A percentile compares a stretch with the other conserved stretches of the same genome.
Conservation (phyloP, 2,888 invertebrate species). For the Trichopria drosophilae region DNA sequence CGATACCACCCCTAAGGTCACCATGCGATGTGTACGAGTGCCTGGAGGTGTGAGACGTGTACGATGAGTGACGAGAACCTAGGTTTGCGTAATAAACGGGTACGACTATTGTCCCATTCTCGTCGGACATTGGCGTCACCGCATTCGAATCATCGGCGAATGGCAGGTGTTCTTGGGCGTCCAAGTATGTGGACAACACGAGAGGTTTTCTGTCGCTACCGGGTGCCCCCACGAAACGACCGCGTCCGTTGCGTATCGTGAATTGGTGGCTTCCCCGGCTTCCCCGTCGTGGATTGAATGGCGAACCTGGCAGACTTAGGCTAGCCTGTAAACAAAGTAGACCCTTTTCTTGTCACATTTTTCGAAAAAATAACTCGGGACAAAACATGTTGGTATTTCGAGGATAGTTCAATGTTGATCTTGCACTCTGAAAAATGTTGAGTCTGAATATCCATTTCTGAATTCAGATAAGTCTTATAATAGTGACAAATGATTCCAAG, state of each 20-base stretch:
- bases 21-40: constrained; percentile 94
- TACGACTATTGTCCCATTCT: constrained; percentile 92
- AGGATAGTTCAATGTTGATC: too few species aligned
- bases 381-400: too few species aligned
- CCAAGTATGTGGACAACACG: constrained; percentile 91
- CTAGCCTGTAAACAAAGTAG: constrained; percentile 74
- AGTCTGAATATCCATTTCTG: too few species aligned
- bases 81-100: constrained; percentile 84
- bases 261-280: constrained; percentile 92
- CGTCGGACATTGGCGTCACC: constrained; percentile 97
- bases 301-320: constrained; percentile 94
- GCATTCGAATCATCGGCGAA: constrained; percentile 97
- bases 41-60: constrained; percentile 92
- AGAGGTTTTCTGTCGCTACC: constrained; percentile 90
- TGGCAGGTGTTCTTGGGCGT: constrained; percentile 91
- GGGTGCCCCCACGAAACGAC: constrained; percentile 74
- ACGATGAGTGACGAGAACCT: constrained; percentile 90
- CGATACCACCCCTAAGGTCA: constrained; percentile 78
- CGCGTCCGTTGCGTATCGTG: constrained; percentile 81
- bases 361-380: too few species aligned
- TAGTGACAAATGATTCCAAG: too few species aligned
- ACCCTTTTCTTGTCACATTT: constrained; percentile 9
- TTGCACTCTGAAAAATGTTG: too few species aligned
- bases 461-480: too few species aligned
- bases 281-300: constrained; percentile 89